Evolutionary conservation across 2,113 vertebrate species (phyloP).

Genomic region (Sturnira hondurensis): DNA sequence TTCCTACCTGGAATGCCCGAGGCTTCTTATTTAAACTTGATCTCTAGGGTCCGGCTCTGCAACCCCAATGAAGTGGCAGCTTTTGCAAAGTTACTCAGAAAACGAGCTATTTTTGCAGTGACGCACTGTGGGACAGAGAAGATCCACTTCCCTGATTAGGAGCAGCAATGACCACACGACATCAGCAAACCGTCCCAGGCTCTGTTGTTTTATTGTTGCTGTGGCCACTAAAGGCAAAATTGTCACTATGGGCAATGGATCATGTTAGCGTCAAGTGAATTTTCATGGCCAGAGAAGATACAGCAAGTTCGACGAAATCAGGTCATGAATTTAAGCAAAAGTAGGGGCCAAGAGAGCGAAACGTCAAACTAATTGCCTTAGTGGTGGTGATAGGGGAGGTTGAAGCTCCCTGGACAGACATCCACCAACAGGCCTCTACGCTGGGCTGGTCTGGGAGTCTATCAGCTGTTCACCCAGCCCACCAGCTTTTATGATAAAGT

Average conservation of each 20-base stretch:
- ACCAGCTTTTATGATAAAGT: background rate
- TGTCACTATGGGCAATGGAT: background rate
- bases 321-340: background rate
- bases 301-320: background rate
- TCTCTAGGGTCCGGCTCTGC: background rate
- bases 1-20: background rate
- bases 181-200: background rate
- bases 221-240: background rate
- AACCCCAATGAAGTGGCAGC: background rate
- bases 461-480: background rate
- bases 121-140: background rate
- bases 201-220: background rate
- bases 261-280: background rate
- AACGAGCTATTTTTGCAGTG: background rate
- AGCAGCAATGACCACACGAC: background rate
- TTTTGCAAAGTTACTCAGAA: constrained; percentile 1
- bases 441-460: background rate
- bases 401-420: background rate
- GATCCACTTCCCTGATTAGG: background rate
- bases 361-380: background rate
- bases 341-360: background rate
- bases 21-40: background rate
- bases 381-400: too few species aligned
- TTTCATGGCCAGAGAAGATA: background rate
- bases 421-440: background rate